Evolutionary conservation across 2,113 vertebrate species (phyloP), one percentile per base, ranked within the genome.

Genomic region (Channa maculata): DNA sequence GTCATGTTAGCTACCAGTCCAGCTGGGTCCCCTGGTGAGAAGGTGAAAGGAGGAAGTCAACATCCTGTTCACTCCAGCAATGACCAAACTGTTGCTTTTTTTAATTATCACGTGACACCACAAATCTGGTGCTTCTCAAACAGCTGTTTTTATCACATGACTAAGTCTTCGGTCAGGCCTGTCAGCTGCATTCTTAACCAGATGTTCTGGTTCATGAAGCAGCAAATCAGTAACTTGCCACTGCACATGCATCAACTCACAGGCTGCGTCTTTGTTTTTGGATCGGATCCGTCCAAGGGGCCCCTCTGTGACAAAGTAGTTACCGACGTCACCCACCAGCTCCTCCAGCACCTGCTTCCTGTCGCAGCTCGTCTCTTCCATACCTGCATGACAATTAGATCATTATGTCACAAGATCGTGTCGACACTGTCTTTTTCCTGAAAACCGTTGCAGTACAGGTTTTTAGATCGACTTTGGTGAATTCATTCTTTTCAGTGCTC

Each of bases 331-430:
- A 0, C 86, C 90, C 8, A 94, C 85, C 50, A 94, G 54, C 1
- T 93, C 75, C 73, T 90, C 67, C 54, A 95, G 80, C 5, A 33
- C 78, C 62, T 94, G 94, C 71, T 92, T 94, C 75, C 93, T 88
- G 8, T 90, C 55, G 49, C 94, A 95, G 82, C 90, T 95, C 0
- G 68, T 94, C 3, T 89, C 92, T 48, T 93, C 93, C 94, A 95
- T 95, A 8, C 94, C 94, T 95, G 84, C 38, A 69, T 24, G 24
- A 5, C 3, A 54, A 3, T 36, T 11, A 6, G 5, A 11, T 5
- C 15, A 10, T n/a, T 4, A 49, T 5, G 46, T 49, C 6, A 8
- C 49, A 24, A 8, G 8, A 2, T 4, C 8, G 1, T 24, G 49
- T 3, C 8, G n/a, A 24, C n/a, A 15, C 2, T 41, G 4, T 51